Base-by-base conservation (phyloP, 2,113 vertebrate genomes). In the Machaerirhynchus nigripectus region DNA sequence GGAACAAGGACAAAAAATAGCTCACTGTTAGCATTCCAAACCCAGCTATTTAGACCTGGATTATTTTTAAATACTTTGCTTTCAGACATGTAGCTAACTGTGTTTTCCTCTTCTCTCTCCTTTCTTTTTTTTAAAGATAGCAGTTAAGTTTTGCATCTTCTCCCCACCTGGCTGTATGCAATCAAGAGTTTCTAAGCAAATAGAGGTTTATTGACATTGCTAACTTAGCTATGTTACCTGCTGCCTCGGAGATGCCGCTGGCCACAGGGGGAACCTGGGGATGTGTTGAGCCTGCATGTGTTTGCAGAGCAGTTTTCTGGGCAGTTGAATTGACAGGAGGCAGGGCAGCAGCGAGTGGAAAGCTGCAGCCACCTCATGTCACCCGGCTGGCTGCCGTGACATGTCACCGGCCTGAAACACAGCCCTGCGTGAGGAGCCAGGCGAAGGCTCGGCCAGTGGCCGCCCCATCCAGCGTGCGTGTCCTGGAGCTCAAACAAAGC, bases 11-110 rank as follows among this genome's bases (percentile, higher is more conserved):
- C 69, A 89, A 90, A 97, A 96, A 96, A 96, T 95, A 96, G 64
- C 76, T 94, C 83, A 39, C 47, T 90, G 88, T 96, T 92, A 94
- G 64, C 92, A 92, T 96, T 96, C 95, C 92, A 86, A 92, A 90
- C 61, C 15, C 52, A 90, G 49, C 56, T 94, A 71, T 96, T 97
- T 93, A 92, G 80, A 70, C 80, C 60, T 86, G 64, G 64, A 90
- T 94, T 96, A 91, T 97, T 95, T 95, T 94, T 60, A 84, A 94
- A 85, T 90, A 86, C 82, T 94, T 85, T 74, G 39, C 71, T 88
- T 93, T 86, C 85, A 93, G 74, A 42, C 83, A 46, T 0, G 0
- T 92, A 74, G 76, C 79, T 78, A 75, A 52, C 56, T 94, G 37
- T 44, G 35, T 93, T 95, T 81, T 86, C 69, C 22, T 80, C 8